Base-by-base conservation (phyloP, 2,888 invertebrate genomes). In the Furcula furcula region DNA sequence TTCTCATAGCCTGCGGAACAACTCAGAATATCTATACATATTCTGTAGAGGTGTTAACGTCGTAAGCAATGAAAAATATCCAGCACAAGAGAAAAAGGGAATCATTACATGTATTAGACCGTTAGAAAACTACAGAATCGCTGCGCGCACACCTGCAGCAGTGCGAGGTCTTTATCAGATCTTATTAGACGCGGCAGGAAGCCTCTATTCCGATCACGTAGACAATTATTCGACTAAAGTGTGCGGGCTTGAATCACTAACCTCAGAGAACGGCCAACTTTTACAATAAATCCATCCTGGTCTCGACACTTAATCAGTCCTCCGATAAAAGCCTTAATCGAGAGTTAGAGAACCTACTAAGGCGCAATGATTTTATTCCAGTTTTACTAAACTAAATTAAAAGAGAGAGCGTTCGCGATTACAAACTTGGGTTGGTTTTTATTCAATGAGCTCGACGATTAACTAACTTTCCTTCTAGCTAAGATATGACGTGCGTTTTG, bases 201-300 rank as follows among this genome's bases (percentile, higher is more conserved):
- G 72, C 74, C 63, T 66, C 68, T 36, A 87, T 87, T 87, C 86
- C 76, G 77, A 82, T 80, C 87, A 88, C 87, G 87, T 88, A 86
- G 84, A 86, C 87, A 88, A 88, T 88, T 87, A 87, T 88, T 83
- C 85, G 81, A 79, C 78, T 83, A 79, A 83, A 86, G 87, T 82
- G 86, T 79, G 85, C 83, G 76, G 81, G 78, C 81, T 82, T 81
- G 84, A 86, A 86, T 86, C 85, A 85, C 86, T 86, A 84, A 82
- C 83, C 84, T 83, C 81, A 75, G 68, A 65, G 84, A 83, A 85
- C 81, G 83, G 72, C 80, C 73, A 87, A 88, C 87, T 88, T 88
- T 88, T 83, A 87, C 86, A 87, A 88, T 88, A 87, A 88, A 87
- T 86, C 85, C 84, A 82, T 86, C 84, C 76, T 66, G 70, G 76